phyloP scores from a whole-genome alignment of 2,113 vertebrate genomes.

The Indicator maculatus region DNA sequence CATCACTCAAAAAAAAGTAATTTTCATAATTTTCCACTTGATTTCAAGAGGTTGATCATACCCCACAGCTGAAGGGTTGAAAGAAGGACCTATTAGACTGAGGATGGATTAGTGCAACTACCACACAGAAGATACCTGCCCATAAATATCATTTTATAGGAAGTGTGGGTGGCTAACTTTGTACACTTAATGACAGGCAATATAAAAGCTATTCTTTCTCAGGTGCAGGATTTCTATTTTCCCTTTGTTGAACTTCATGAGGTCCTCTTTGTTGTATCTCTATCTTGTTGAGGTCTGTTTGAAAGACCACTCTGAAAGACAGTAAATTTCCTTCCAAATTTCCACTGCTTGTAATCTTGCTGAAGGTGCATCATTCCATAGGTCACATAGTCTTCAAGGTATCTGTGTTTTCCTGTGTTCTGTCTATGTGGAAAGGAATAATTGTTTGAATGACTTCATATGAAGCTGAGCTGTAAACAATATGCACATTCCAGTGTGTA shows the following conservation, averaged over 20 bases:
- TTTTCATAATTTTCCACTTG: background rate
- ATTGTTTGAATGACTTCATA: slow-evolving; percentile 15
- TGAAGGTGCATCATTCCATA: background rate
- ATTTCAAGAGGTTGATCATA: background rate
- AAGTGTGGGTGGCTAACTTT: background rate
- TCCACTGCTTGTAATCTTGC: background rate
- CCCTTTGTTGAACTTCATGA: background rate
- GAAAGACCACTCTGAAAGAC: background rate
- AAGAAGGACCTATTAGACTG: background rate
- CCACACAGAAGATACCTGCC: background rate
- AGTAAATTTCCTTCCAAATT: background rate
- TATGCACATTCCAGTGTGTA: slow-evolving; percentile 12
- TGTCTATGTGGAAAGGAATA: slow-evolving; percentile 30
- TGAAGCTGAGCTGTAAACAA: slow-evolving; percentile 5
- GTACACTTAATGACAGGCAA: background rate
- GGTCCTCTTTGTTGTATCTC: background rate
- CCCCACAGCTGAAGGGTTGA: background rate
- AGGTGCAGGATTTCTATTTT: background rate
- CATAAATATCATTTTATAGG: background rate
- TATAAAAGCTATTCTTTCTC: background rate
- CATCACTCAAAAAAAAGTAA: background rate
- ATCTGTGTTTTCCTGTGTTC: slow-evolving; percentile 41
- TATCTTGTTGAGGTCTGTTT: background rate
- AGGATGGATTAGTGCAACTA: background rate
- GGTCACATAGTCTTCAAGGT: slow-evolving; percentile 29